Conservation (phyloP, 2,797 vertebrate genomes). For the Holocentrus rufus region DNA sequence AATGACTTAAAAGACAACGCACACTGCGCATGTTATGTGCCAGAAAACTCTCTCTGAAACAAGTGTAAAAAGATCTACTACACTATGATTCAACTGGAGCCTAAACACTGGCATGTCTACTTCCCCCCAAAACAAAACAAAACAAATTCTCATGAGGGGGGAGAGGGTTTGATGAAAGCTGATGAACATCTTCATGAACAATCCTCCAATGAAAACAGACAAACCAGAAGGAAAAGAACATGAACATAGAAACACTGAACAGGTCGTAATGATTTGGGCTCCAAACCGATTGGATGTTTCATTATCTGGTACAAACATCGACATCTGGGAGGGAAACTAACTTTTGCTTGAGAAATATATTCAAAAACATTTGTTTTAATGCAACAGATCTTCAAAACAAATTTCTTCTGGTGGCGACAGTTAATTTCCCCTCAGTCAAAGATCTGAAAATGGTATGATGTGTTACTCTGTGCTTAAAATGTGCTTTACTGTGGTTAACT, state of each 20-base stretch:
- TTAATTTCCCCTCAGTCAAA: no score
- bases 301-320: neutral
- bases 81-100: conserved; percentile 54
- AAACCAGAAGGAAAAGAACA: neutral
- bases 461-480: no score
- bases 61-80: conserved; percentile 21
- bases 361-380: no score
- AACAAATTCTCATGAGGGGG: conserved; percentile 25
- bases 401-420: no score
- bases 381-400: no score
- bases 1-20: conserved; percentile 39
- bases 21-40: conserved; percentile 48
- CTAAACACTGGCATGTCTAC: conserved; percentile 30
- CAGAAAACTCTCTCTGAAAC: conserved; percentile 40
- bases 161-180: conserved; percentile 24
- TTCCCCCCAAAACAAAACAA: neutral
- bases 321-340: neutral
- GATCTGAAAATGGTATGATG: no score
- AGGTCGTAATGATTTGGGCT: conserved; percentile 4
- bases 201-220: conserved; percentile 27
- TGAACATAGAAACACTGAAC: no score
- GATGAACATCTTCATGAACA: conserved; percentile 35
- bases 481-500: conserved; percentile 24
- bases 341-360: no score
- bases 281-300: conserved; percentile 13